Percentiles rank a stretch among this genome's conserved stretches.
phyloP scores from a whole-genome alignment of 2,113 vertebrate genomes.

The Dissostichus mawsoni region DNA sequence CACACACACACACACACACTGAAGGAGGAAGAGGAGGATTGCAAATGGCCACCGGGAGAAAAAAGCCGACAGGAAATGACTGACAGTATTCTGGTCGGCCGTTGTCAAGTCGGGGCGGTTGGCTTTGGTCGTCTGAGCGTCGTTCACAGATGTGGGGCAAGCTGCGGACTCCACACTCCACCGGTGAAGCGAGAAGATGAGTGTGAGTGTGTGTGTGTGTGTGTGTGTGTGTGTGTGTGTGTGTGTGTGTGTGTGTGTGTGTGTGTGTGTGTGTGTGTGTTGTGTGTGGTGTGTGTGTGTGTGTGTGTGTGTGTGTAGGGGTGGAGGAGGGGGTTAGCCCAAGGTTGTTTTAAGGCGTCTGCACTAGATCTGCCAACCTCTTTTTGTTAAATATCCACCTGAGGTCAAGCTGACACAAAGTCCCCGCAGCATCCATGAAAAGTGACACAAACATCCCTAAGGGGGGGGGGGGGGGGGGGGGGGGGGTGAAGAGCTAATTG shows the following conservation, averaged over 20 bases:
- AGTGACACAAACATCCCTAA: no score
- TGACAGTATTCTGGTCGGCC: not conserved
- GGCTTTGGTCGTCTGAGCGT: conserved; percentile 39
- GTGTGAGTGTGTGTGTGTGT: conserved; percentile 22
- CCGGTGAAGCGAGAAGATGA: conserved; percentile 37
- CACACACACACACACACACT: not conserved
- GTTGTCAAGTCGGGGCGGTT: conserved; percentile 11
- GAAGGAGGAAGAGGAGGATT: conserved; percentile 20
- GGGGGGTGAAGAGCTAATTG: not conserved
- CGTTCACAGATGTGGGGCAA: conserved; percentile 59
- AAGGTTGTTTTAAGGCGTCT: conserved; percentile 49
- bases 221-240: not conserved
- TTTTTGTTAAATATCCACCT: conserved; percentile 45
- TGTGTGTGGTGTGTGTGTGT: no score
- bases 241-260: not conserved
- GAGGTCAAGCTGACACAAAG: no score
- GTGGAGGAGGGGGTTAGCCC: conserved; percentile 33
- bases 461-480: no score
- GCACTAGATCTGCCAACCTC: conserved; percentile 52
- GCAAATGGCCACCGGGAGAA: conserved; percentile 48
- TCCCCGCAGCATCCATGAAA: no score
- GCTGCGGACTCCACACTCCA: conserved; percentile 56
- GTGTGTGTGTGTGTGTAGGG: no score
- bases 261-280: not conserved
- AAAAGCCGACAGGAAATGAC: conserved; percentile 19